These are phyloP conservation scores for Petroica traversi DNA, from an alignment of 2,113 vertebrate species.

Conservation along the genomic window DNA sequence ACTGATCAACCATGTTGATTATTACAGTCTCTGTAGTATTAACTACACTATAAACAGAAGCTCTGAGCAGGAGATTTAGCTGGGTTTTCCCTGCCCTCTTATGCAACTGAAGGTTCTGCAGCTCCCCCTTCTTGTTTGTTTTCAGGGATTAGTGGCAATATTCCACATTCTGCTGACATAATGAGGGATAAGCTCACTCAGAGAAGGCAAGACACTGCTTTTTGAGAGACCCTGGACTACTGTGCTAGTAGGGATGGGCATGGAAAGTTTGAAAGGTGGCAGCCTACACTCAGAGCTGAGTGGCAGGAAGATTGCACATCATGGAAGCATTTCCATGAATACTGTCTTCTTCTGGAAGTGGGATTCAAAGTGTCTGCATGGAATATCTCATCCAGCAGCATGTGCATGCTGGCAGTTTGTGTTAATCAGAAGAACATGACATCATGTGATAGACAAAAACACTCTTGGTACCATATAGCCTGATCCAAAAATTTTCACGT, in stretches of 20 bases:
- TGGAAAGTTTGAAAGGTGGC: background rate
- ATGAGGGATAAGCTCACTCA: background rate
- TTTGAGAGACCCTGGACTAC: background rate
- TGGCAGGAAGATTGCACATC: background rate
- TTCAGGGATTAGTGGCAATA: constrained; percentile 47
- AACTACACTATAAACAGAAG: constrained; percentile 30
- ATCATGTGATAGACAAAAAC: constrained; percentile 7
- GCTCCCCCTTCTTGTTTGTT: constrained; percentile 19
- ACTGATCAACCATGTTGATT: constrained; percentile 17
- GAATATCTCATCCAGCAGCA: background rate
- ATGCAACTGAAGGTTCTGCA: background rate
- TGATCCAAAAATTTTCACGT: constrained; percentile 45
- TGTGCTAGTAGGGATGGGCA: background rate
- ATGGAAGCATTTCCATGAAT: background rate
- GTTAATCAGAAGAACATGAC: background rate
- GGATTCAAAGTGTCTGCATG: background rate
- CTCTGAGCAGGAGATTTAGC: constrained; percentile 6
- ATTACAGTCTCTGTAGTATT: constrained; percentile 23
- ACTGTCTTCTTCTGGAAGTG: background rate
- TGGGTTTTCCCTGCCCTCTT: constrained; percentile 28
- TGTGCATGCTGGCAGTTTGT: background rate
- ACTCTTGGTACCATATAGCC: background rate
- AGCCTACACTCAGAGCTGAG: background rate
- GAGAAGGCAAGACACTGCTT: background rate
- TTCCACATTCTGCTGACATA: constrained; percentile 37